Evolutionary conservation across 2,888 invertebrate species (phyloP).

Genomic region (Tipula helvola): DNA sequence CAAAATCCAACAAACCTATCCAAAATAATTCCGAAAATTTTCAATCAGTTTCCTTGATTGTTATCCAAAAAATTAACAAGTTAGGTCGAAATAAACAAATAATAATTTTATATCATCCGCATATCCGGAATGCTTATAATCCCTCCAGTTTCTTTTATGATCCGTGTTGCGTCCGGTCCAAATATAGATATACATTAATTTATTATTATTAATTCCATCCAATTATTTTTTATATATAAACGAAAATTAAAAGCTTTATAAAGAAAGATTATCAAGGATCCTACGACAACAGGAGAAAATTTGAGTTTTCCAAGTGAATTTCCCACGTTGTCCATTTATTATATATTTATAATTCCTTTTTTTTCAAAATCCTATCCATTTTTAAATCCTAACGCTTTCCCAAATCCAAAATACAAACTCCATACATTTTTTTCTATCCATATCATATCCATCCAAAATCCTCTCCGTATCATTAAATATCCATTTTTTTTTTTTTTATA

Average conservation of each 20-base stretch:
- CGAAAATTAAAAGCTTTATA: not conserved
- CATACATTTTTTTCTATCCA: not conserved
- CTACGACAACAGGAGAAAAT: not conserved
- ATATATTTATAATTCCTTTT: not conserved
- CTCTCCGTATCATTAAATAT: conserved; percentile 4
- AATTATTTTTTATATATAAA: not conserved
- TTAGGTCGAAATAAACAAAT: not conserved
- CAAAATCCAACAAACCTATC: not conserved
- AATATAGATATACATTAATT: not conserved
- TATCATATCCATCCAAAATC: not conserved
- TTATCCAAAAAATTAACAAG: not conserved
- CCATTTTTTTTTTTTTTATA: not conserved
- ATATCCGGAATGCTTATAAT: not conserved
- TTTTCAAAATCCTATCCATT: not conserved
- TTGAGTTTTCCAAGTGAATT: not conserved
- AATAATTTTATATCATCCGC: not conserved
- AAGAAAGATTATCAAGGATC: not conserved
- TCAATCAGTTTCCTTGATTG: not conserved
- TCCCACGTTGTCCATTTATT: not conserved
- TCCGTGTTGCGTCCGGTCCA: not conserved
- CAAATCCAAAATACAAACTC: not conserved
- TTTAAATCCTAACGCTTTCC: not conserved
- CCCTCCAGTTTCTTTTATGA: not conserved
- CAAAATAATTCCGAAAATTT: not conserved
- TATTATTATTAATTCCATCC: not conserved